Evolutionary conservation across 2,888 invertebrate genomes (phyloP).

Genomic region (Stenodema calcarata): DNA sequence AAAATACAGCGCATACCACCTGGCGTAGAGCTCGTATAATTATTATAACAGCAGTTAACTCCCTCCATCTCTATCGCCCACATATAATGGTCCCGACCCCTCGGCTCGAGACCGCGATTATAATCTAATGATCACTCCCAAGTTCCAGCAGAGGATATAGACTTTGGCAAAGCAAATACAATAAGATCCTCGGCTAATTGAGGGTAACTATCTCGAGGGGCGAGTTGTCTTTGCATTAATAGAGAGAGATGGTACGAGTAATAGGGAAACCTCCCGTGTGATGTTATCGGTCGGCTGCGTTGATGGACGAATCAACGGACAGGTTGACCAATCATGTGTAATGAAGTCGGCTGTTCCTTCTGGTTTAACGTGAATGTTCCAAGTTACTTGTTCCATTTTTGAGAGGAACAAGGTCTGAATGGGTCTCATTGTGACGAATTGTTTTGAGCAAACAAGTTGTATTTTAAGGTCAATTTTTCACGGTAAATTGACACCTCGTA

Average conservation of each 20-base stretch:
- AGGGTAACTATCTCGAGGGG: constrained; percentile 6
- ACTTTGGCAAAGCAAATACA: not conserved
- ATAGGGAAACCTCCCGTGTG: not conserved
- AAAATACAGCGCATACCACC: not conserved
- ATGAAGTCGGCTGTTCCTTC: too few relatives aligned
- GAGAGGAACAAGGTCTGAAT: too few relatives aligned
- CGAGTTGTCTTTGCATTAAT: not conserved
- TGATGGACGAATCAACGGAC: too few relatives aligned
- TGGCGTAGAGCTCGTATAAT: not conserved
- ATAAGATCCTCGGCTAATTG: constrained; percentile 25
- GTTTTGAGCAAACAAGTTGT: too few relatives aligned
- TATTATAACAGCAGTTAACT: not conserved
- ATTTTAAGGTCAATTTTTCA: too few relatives aligned
- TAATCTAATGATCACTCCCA: not conserved
- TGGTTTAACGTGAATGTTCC: too few relatives aligned
- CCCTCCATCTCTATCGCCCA: not conserved
- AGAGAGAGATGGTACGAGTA: not conserved
- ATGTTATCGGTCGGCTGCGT: too few relatives aligned
- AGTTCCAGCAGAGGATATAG: not conserved
- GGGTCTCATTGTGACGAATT: too few relatives aligned
- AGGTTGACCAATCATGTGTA: too few relatives aligned
- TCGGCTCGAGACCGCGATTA: not conserved
- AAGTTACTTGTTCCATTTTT: too few relatives aligned
- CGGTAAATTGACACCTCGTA: too few relatives aligned
- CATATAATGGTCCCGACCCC: not conserved